Percentiles rank a stretch among this genome's conserved stretches.
These are phyloP conservation scores for Chelonoidis abingdonii DNA, from an alignment of 2,113 vertebrate genomes.

Conservation along the genomic window DNA sequence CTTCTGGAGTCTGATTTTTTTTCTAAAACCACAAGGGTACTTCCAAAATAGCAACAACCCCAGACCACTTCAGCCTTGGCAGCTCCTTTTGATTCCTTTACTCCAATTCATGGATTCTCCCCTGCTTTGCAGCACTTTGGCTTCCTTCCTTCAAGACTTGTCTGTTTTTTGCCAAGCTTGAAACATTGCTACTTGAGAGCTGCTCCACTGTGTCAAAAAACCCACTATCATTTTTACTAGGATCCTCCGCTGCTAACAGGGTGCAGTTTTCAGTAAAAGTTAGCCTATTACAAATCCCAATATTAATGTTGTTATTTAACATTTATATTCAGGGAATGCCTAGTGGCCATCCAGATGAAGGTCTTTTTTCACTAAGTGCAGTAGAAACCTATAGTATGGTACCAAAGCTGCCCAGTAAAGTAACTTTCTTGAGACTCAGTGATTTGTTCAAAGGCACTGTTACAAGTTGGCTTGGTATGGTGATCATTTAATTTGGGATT, in stretches of 20 bases:
- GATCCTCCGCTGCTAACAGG: neutral
- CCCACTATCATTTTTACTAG: neutral
- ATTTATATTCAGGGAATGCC: conserved; percentile 18
- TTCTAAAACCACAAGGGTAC: neutral
- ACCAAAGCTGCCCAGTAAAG: neutral
- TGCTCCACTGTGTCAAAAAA: neutral
- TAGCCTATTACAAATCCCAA: neutral
- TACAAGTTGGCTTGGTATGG: neutral
- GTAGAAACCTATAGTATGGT: neutral
- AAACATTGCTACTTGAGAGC: fast-evolving
- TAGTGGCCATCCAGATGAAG: conserved; percentile 44
- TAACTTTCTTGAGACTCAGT: neutral
- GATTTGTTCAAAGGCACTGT: conserved; percentile 1
- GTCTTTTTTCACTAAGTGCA: conserved; percentile 11
- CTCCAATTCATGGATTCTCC: neutral
- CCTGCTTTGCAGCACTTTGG: neutral
- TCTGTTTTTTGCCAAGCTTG: neutral
- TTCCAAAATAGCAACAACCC: neutral
- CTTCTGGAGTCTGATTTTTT: neutral
- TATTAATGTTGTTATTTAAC: conserved; percentile 30
- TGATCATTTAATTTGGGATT: conserved; percentile 5
- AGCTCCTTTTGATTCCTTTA: neutral
- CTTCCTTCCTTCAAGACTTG: neutral
- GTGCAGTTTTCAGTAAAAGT: conserved; percentile 31
- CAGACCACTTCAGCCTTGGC: neutral